Percentiles rank a stretch among this genome's conserved stretches.
phyloP scores from a whole-genome alignment of 2,888 invertebrate genomes.

The Rotaria socialis region DNA sequence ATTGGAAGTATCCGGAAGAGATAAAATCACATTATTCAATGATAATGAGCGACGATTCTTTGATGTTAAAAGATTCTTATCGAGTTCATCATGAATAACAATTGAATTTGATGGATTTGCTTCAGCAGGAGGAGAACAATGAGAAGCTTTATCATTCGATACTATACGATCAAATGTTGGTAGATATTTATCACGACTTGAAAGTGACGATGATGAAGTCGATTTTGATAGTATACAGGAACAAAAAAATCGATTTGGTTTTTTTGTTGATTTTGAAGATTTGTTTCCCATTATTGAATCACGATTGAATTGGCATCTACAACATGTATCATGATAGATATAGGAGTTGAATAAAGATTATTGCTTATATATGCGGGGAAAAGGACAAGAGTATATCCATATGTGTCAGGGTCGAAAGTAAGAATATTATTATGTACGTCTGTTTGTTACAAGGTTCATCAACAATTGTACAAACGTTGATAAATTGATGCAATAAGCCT shows the following conservation, averaged over 20 bases:
- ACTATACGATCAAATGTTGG: conserved; percentile 29
- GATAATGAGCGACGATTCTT: conserved; percentile 8
- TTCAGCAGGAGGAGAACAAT: neutral
- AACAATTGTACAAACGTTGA: neutral
- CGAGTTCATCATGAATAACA: neutral
- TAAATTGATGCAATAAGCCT: neutral
- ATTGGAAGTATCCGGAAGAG: neutral
- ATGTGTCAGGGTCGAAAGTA: neutral
- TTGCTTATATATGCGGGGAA: neutral
- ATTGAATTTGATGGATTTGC: neutral
- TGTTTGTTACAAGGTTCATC: neutral
- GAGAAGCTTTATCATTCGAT: neutral
- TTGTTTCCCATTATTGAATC: neutral
- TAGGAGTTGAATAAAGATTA: neutral
- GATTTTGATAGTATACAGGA: neutral
- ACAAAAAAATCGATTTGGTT: neutral
- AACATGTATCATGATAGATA: neutral
- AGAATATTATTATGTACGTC: neutral
- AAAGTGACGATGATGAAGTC: neutral
- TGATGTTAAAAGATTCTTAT: neutral
- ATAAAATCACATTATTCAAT: neutral
- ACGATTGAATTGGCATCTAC: neutral
- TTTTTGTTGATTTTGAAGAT: neutral
- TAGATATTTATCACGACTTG: neutral
- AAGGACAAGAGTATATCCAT: neutral